Base-by-base conservation (phyloP, 1,140 invertebrate species). In the Heliothis subflexa region DNA sequence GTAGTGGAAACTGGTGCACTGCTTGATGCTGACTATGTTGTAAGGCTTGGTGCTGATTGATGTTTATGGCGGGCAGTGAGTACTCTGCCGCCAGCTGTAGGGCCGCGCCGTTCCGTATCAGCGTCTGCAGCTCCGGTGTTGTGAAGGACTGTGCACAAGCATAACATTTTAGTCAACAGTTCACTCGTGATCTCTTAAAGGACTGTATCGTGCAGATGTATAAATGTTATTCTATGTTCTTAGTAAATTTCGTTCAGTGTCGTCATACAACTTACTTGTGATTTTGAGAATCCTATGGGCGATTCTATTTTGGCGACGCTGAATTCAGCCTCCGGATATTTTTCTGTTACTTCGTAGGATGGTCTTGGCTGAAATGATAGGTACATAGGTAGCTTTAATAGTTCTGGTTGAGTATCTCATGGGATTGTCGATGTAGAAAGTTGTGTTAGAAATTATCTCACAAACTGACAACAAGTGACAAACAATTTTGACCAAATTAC, bases 41-140 rank as follows among this genome's bases (percentile, higher is more conserved):
- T 45, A 86, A 28, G 11, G 95, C 79, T 21, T 94, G 90, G 66
- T 95, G 95, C 18, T 95, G 87, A 57, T 84, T n/a, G 0, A 84
- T 66, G 9, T 83, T 78, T 7, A 84, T 64, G 11, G 61, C 77
- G n/a, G 87, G 81, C 16, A 90, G 59, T 3, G 86, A 87, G 62
- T 93, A 95, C 40, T 94, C 94, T 0, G 94, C 89, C 2, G 90
- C 87, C 9, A 95, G 82, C 80, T 95, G 95, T 28, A 95, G 89
- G 0, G 95, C 94, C 66, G 94, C 93, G 16, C 92, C 94, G 77
- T 96, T 95, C 40, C 95, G 95, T 9, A 96, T 81, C 2, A 96
- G 84, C 33, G 95, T 93, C 80, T 96, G 95, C 2, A 96, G 83
- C 78, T 96, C 95, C 21, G 95, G 93, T 3, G 95, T 91, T 16